Base-by-base conservation (phyloP, 2,797 vertebrate species). In the Ara ararauna region DNA sequence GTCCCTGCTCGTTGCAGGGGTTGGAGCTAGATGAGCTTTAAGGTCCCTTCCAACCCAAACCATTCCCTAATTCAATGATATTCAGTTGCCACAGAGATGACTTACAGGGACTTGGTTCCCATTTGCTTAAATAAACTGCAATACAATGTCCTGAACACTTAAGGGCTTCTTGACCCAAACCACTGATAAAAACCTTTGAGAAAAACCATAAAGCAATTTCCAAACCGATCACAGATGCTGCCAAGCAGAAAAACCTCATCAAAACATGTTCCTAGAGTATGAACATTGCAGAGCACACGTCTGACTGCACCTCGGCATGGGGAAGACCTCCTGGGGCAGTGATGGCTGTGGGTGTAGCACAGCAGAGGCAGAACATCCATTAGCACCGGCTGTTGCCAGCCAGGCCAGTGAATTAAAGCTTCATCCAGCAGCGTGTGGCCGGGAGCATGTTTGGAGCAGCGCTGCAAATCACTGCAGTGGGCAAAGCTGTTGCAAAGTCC, bases 251-350 rank as follows among this genome's bases (percentile, higher is more conserved):
- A 42, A 76, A 24, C 9, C 23, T 40, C 40, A 26, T 22, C 65
- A 13, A 23, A 51, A 71, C 0, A 3, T 0, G 1, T 72, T 74
- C 40, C 75, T n/a, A 44, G 71, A 44, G 3, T 3, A 30, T 0
- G 50, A 22, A 14, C 42, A 2, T 0, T 24, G 74, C 76, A 36
- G 62, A 91, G 16, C 68, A 54, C 23, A 7, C 9, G 10, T 30
- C 76, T 44, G 16, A 76, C 77, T 34, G 71, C 77, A 54, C 32
- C 61, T 29, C 72, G 13, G 71, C 54, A 4, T 0, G 10, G 60
- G 26, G 60, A 38, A 67, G 56, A 16, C 42, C 67, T 36, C 45
- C 75, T 1, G 4, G 48, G 68, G 60, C 2, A 8, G 58, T 0
- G 1, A 20, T 48, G 74, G 82, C 21, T 36, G 40, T 23, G 2